phyloP scores from a whole-genome alignment of 2,888 invertebrate genomes.

The Pristionchus japonicus region DNA sequence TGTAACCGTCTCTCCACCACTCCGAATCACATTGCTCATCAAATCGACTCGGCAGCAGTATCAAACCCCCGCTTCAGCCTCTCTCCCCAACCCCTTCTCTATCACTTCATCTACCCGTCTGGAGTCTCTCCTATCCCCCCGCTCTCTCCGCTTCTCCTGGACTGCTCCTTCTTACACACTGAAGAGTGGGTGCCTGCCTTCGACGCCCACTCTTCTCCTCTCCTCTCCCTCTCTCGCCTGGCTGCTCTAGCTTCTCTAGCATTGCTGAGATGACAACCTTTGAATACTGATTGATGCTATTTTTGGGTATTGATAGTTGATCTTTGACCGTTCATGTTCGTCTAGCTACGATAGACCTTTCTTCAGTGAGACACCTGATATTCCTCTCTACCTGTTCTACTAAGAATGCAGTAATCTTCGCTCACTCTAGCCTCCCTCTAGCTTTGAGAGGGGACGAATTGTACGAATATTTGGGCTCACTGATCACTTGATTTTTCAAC shows the following conservation, averaged over 20 bases:
- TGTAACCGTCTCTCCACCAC: neutral
- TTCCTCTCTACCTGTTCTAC: too few relatives aligned
- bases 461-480: neutral
- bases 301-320: too few relatives aligned
- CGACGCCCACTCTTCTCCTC: neutral
- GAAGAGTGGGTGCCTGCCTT: neutral
- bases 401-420: too few relatives aligned
- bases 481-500: neutral
- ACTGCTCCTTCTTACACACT: neutral
- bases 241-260: too few relatives aligned
- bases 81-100: neutral
- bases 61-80: neutral
- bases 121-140: neutral
- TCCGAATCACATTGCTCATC: conserved; percentile 9
- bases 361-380: too few relatives aligned
- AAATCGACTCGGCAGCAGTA: neutral
- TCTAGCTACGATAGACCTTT: too few relatives aligned
- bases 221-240: neutral
- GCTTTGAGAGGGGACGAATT: neutral
- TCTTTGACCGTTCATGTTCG: too few relatives aligned
- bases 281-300: too few relatives aligned
- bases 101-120: neutral
- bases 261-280: neutral
- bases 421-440: neutral
- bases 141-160: neutral